These are phyloP conservation scores for Drosophila simulans DNA, from an alignment of 1,140 invertebrate species.

Conservation along the genomic window DNA sequence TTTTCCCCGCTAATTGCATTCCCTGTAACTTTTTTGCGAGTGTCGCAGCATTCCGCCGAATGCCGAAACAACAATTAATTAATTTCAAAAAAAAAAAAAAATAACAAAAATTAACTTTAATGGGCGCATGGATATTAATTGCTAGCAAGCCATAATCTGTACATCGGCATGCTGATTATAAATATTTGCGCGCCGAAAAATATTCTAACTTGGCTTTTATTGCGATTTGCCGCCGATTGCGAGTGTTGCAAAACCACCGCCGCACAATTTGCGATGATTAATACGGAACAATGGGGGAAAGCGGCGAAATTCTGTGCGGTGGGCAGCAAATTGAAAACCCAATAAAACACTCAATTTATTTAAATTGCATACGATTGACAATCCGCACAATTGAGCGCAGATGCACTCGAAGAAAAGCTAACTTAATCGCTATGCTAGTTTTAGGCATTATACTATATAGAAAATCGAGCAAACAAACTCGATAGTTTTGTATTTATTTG, in stretches of 20 bases:
- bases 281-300: constrained; percentile 20
- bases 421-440: too few species aligned
- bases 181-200: constrained; percentile 3
- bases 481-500: too few species aligned
- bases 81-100: not conserved
- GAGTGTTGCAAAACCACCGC: not conserved
- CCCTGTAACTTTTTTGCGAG: constrained; percentile 5
- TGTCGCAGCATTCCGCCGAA: constrained; percentile 7
- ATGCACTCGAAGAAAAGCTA: constrained; percentile 16
- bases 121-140: constrained; percentile 56
- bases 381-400: constrained; percentile 48
- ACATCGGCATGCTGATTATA: constrained; percentile 16
- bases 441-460: too few species aligned
- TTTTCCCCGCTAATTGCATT: constrained; percentile 25
- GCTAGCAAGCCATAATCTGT: constrained; percentile 22
- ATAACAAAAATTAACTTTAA: constrained; percentile 61
- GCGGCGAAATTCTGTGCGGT: constrained; percentile 6
- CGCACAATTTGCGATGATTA: constrained; percentile 43
- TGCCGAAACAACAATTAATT: not conserved
- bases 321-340: constrained; percentile 75
- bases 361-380: constrained; percentile 82
- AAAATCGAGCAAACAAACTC: too few species aligned
- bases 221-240: not conserved
- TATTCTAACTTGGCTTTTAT: constrained; percentile 26
- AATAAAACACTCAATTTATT: constrained; percentile 84